Percentiles rank a stretch among this genome's conserved stretches.
Evolutionary conservation across 2,888 invertebrate species (phyloP).

Genomic region (Catocala nupta): DNA sequence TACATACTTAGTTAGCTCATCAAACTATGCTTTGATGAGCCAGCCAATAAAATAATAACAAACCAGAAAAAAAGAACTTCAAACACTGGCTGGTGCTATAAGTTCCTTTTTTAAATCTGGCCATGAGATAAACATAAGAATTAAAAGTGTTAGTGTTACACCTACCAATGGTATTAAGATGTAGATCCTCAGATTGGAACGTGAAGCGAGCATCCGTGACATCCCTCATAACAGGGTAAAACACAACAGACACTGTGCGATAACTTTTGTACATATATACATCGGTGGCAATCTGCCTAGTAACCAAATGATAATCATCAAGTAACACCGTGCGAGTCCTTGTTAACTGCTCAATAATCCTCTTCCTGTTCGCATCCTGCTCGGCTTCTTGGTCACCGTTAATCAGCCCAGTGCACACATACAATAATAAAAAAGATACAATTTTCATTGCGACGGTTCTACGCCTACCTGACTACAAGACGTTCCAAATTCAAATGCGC

Average conservation of each 20-base stretch:
- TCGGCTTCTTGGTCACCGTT: slow-evolving; percentile 73
- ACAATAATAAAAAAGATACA: slow-evolving; percentile 70
- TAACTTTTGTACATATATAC: slow-evolving; percentile 82
- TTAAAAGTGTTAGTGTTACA: slow-evolving; percentile 46
- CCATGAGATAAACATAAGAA: neutral
- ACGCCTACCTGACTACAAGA: slow-evolving; percentile 64
- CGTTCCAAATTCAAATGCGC: slow-evolving; percentile 32
- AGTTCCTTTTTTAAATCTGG: neutral
- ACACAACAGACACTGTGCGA: slow-evolving; percentile 80
- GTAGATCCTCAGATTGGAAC: slow-evolving; percentile 83
- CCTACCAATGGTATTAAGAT: slow-evolving; percentile 84
- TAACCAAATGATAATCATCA: slow-evolving; percentile 79
- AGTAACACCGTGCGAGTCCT: slow-evolving; percentile 76
- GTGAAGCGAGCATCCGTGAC: slow-evolving; percentile 79
- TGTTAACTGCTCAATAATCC: slow-evolving; percentile 76
- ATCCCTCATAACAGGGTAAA: slow-evolving; percentile 77
- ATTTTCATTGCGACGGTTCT: slow-evolving; percentile 67
- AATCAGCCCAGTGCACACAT: slow-evolving; percentile 69
- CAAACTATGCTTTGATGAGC: too few species aligned
- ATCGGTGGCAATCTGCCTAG: slow-evolving; percentile 79
- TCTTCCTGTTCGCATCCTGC: slow-evolving; percentile 73
- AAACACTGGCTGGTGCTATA: neutral
- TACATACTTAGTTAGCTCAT: too few species aligned
- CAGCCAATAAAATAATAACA: too few species aligned
- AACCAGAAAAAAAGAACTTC: too few species aligned